A percentile compares a stretch with the other conserved stretches of the same genome.
Conservation (phyloP, 2,113 vertebrate species). For the Rhinichthys klamathensis region DNA sequence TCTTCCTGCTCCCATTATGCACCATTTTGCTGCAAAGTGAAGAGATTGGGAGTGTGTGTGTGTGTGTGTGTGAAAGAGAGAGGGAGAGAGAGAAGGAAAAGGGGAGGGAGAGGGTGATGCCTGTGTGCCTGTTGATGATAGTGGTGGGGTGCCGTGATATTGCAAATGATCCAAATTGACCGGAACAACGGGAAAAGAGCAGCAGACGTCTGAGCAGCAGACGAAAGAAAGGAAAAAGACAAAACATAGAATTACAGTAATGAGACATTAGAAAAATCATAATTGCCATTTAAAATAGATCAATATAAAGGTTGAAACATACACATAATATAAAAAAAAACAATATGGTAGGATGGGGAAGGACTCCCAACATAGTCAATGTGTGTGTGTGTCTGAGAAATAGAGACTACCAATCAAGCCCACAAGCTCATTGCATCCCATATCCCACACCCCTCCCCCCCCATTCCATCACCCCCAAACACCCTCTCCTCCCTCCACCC, state of each 20-base stretch:
- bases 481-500: conserved; percentile 51
- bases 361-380: conserved; percentile 48
- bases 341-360: conserved; percentile 33
- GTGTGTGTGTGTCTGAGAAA: conserved; percentile 34
- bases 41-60: conserved; percentile 68
- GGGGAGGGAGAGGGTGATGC: conserved; percentile 51
- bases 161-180: conserved; percentile 42
- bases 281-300: not conserved
- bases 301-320: not conserved
- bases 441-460: conserved; percentile 69
- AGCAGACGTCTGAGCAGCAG: conserved; percentile 31
- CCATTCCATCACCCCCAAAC: conserved; percentile 61
- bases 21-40: conserved; percentile 78
- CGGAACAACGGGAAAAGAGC: conserved; percentile 27
- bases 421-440: conserved; percentile 73
- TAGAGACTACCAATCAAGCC: conserved; percentile 74
- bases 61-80: conserved; percentile 56
- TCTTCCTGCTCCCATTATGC: conserved; percentile 75
- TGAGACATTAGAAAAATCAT: not conserved
- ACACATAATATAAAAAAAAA: not conserved
- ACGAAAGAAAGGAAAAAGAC: not conserved
- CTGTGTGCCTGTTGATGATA: conserved; percentile 20
- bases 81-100: conserved; percentile 40
- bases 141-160: conserved; percentile 27
- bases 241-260: not conserved